Evolutionary conservation across 2,797 vertebrate genomes (phyloP).

Genomic region (Manis pentadactyla): DNA sequence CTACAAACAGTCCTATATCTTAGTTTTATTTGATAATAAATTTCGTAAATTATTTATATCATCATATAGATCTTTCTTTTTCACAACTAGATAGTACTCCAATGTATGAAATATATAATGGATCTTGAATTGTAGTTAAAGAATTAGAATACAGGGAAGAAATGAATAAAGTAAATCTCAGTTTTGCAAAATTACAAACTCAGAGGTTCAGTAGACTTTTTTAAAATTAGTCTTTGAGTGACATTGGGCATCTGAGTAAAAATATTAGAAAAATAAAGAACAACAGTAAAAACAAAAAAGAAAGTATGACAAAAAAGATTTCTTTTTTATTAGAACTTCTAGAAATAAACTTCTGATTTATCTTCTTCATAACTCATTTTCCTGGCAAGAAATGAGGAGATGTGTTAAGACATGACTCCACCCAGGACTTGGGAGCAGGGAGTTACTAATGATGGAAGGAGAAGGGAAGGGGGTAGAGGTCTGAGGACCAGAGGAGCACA

Average conservation of each 20-base stretch:
- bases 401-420: background rate
- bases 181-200: background rate
- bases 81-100: background rate
- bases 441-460: background rate
- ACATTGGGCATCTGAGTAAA: background rate
- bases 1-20: background rate
- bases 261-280: background rate
- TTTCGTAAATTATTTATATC: background rate
- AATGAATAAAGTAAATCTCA: background rate
- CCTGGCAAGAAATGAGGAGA: background rate
- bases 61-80: background rate
- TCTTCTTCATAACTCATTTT: background rate
- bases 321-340: background rate
- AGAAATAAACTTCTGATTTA: conserved; percentile 18
- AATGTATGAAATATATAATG: background rate
- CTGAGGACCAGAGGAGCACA: background rate
- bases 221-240: background rate
- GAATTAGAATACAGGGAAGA: background rate
- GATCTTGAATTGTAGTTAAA: background rate
- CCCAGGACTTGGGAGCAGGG: background rate
- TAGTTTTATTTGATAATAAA: conserved; percentile 36
- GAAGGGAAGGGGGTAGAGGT: background rate
- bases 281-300: background rate
- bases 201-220: background rate
- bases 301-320: background rate